These are phyloP conservation scores for Leucophenga maculata DNA, from an alignment of 2,888 invertebrate species.

Conservation along the genomic window DNA sequence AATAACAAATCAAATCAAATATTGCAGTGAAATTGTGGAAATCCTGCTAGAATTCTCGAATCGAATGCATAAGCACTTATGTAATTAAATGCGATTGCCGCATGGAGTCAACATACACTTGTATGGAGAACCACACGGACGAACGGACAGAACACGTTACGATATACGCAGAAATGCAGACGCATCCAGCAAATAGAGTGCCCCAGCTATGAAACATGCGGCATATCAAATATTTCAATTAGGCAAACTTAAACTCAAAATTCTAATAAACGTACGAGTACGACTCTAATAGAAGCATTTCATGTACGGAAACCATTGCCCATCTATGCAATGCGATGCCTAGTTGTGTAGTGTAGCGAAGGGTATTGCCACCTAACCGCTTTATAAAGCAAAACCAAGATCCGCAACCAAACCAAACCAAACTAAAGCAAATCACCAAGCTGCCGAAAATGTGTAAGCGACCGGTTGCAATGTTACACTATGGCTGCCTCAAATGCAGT, in stretches of 20 bases:
- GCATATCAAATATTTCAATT: slow-evolving; percentile 59
- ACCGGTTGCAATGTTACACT: slow-evolving; percentile 47
- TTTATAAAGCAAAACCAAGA: background rate
- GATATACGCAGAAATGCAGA: background rate
- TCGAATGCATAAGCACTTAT: slow-evolving; percentile 60
- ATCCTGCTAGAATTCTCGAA: no score
- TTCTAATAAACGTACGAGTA: slow-evolving; percentile 36
- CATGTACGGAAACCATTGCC: background rate
- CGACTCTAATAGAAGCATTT: no score
- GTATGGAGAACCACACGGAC: background rate
- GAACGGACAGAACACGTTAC: background rate
- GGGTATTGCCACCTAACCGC: background rate
- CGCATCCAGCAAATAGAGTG: background rate
- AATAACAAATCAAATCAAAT: no score
- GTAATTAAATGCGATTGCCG: slow-evolving; percentile 61
- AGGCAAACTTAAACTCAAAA: slow-evolving; percentile 58
- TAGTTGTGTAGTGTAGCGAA: no score
- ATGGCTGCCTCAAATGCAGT: slow-evolving; percentile 48
- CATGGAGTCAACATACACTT: slow-evolving; percentile 24
- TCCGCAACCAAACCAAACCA: background rate
- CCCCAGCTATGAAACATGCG: background rate
- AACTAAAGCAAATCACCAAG: slow-evolving; percentile 46
- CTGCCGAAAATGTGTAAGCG: slow-evolving; percentile 48
- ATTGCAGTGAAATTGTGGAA: no score
- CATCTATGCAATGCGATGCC: background rate